phyloP scores from a whole-genome alignment of 1,140 invertebrate genomes.

The Luehdorfia chinensis region DNA sequence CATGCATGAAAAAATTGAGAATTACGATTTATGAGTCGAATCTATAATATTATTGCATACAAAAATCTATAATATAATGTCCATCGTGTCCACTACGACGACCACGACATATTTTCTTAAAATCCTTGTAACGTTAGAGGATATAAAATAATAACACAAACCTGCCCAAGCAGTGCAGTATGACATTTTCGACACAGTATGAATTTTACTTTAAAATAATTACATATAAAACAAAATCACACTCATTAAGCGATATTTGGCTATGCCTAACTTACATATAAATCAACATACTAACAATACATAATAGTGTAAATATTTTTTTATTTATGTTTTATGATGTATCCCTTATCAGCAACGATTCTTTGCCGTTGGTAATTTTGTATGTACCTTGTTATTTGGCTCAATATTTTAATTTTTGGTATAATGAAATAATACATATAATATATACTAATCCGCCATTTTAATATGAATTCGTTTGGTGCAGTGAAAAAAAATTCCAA shows the following conservation, averaged over 20 bases:
- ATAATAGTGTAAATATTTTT: background rate
- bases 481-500: too few species aligned
- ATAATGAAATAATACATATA: too few species aligned
- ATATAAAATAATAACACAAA: too few species aligned
- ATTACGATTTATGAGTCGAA: constrained; percentile 23
- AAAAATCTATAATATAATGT: constrained; percentile 34
- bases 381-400: too few species aligned
- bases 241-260: constrained; percentile 3
- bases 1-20: constrained; percentile 27
- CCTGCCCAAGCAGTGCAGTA: background rate
- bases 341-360: background rate
- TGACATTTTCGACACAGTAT: background rate
- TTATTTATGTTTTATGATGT: background rate
- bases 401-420: constrained; percentile 2
- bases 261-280: constrained; percentile 13
- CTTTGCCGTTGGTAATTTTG: too few species aligned
- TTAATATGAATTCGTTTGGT: too few species aligned
- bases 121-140: too few species aligned
- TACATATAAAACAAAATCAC: constrained; percentile 8
- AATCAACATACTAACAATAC: constrained; percentile 4
- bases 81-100: background rate
- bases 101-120: too few species aligned
- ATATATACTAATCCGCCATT: too few species aligned
- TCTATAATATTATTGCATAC: constrained; percentile 38
- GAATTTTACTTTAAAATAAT: background rate